phyloP scores from a whole-genome alignment of 1,140 invertebrate species.

The Acyrthosiphon pisum region DNA sequence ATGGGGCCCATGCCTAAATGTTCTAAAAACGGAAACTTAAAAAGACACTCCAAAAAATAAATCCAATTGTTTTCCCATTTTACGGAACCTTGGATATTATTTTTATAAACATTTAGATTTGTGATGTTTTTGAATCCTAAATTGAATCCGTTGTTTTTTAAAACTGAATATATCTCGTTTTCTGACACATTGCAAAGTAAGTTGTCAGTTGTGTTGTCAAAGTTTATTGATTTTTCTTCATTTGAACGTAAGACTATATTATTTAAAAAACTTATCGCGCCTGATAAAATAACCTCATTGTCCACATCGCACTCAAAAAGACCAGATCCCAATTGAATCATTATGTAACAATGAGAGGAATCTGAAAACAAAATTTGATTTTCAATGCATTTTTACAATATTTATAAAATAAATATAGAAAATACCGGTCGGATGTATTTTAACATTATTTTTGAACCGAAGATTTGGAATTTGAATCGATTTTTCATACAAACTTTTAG shows the following conservation, averaged over 20 bases:
- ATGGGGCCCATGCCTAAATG: neutral
- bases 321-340: conserved; percentile 39
- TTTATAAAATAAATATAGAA: neutral
- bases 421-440: neutral
- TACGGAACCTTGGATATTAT: neutral
- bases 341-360: neutral
- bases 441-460: neutral
- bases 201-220: neutral
- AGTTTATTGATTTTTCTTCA: neutral
- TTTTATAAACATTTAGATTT: neutral
- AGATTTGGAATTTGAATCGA: neutral
- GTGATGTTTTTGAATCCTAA: neutral
- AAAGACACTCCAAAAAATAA: conserved; percentile 29
- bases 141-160: neutral
- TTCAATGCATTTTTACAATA: neutral
- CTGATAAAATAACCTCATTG: neutral
- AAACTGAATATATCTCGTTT: conserved; percentile 4
- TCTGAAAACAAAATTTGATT: neutral
- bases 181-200: neutral
- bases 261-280: neutral
- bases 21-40: conserved; percentile 13
- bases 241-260: neutral
- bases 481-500: neutral
- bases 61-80: conserved; percentile 37
- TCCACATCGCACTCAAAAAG: neutral